Evolutionary conservation across 2,797 vertebrate species (phyloP), one percentile per base, ranked within the genome.

Genomic region (Macrochelys suwanniensis): DNA sequence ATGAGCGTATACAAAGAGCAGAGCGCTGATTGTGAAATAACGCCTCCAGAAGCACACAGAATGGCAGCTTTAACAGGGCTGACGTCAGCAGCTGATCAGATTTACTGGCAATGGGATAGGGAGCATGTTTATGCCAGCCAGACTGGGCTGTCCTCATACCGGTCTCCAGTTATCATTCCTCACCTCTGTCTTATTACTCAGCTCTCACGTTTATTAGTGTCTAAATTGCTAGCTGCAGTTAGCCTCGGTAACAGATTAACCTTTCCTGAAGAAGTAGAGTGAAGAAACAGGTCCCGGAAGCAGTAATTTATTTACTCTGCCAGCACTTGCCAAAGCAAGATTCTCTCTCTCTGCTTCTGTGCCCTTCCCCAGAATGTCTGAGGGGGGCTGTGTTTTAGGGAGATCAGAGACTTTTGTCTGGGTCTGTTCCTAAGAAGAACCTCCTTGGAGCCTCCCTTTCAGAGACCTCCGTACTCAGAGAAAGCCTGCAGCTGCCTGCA

Each of bases 1-100:
- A 51, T 0, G 2, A 59, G 65, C 37, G 11, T 4, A 1, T 11
- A 74, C 4, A 0, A 8, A 3, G 57, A 71, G 23, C 68, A 71
- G 59, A 61, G 11, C 2, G 5, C 19, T 23, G 21, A 71, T 42
- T 23, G 68, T 10, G 25, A 42, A 37, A 71, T 42, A 71, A 23
- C 37, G n/a, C 68, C 37, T 23, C 37, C 37, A 6, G 37, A 71
- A 71, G 37, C n/a, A 42, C 68, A 11, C 23, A 42, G 19, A 42
- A 42, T 42, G 37, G 68, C 68, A 71, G 37, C 68, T 42, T 71
- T 23, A 23, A 71, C 21, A 12, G 10, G 68, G 19, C 68, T 71
- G 68, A 71, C 37, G 37, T 71, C 68, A 42, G 37, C 37, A 6
- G n/a, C n/a, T 71, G 68, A 71, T 71, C 68, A 71, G 3, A 71